These are phyloP conservation scores for Caerostris darwini DNA, from an alignment of 1,140 invertebrate genomes.

Conservation along the genomic window DNA sequence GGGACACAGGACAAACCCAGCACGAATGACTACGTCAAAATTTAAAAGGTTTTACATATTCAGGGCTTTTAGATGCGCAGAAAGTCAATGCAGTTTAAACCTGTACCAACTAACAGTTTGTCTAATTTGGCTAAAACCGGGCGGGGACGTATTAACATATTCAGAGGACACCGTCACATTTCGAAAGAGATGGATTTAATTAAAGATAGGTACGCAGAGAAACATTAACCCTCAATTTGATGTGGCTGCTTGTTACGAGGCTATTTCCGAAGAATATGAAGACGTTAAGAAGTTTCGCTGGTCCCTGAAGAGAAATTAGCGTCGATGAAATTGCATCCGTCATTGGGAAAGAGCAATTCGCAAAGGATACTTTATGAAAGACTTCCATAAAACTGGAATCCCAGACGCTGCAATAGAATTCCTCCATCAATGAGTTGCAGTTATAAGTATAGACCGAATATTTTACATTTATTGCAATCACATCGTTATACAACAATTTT, in stretches of 20 bases:
- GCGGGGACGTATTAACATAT: constrained; percentile 8
- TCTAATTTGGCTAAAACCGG: background rate
- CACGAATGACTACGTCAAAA: constrained; percentile 20
- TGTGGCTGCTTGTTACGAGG: background rate
- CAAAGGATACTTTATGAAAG: background rate
- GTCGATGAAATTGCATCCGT: constrained; percentile 36
- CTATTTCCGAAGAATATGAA: constrained; percentile 12
- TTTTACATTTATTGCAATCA: too few relatives aligned
- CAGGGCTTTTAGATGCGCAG: background rate
- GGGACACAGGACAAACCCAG: background rate
- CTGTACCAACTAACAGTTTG: background rate
- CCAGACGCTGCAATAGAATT: background rate
- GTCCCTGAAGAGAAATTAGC: constrained; percentile 10
- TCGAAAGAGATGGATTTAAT: constrained; percentile 11
- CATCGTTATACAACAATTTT: too few relatives aligned
- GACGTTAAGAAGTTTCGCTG: background rate
- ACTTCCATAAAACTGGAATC: background rate
- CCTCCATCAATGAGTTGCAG: background rate
- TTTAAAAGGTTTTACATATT: constrained; percentile 39
- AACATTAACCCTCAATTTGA: constrained; percentile 19
- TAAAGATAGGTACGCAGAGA: background rate
- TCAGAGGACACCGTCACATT: constrained; percentile 30
- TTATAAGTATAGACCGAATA: background rate
- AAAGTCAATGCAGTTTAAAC: constrained; percentile 20
- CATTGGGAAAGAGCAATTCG: constrained; percentile 1